Percentiles rank a stretch among this genome's conserved stretches.
phyloP scores from a whole-genome alignment of 2,888 invertebrate genomes.

The Drosophila algonquin region DNA sequence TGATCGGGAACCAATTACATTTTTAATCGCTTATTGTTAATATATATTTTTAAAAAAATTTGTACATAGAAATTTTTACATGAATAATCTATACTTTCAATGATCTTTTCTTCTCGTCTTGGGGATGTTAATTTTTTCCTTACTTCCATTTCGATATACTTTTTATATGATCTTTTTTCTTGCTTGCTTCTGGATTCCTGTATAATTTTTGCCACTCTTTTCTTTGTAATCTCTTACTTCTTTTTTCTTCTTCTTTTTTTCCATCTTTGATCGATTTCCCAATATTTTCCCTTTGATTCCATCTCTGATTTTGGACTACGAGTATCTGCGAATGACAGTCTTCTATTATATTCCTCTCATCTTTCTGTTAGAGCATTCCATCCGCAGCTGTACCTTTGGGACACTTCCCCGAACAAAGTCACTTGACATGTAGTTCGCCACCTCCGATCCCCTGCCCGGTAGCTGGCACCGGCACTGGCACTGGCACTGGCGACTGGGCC shows the following conservation, averaged over 20 bases:
- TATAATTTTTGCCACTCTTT: not conserved
- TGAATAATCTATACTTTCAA: too few species aligned
- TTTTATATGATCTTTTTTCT: too few species aligned
- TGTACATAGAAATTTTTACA: too few species aligned
- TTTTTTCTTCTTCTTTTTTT: too few species aligned
- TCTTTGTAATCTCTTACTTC: not conserved
- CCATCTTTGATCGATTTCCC: too few species aligned
- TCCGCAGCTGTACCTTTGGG: not conserved
- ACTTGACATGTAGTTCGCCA: slow-evolving; percentile 4
- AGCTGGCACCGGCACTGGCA: not conserved
- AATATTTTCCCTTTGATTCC: too few species aligned
- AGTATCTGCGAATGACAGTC: not conserved
- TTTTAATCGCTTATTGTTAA: too few species aligned
- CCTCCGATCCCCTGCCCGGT: slow-evolving; percentile 35
- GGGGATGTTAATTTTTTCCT: too few species aligned
- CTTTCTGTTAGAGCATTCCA: not conserved
- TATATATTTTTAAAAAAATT: too few species aligned
- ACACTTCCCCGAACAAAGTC: not conserved
- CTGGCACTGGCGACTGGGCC: not conserved
- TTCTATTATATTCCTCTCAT: not conserved
- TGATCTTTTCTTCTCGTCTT: too few species aligned
- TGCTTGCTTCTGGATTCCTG: not conserved
- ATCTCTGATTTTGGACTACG: not conserved
- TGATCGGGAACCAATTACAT: too few species aligned
- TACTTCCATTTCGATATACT: too few species aligned